Conservation (phyloP, 2,113 vertebrate species). For the Epinephelus lanceolatus region DNA sequence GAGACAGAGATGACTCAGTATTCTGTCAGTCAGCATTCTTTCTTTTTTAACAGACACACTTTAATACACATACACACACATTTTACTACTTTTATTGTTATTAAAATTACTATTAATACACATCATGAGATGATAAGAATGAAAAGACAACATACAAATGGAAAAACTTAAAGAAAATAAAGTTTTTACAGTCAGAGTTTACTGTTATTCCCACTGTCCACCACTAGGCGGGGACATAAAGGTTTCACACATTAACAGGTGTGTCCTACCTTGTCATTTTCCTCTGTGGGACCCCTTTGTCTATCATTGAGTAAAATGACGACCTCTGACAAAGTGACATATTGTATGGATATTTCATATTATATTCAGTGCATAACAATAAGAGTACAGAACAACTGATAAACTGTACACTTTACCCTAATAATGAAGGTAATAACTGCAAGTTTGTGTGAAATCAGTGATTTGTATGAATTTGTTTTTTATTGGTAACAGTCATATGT, state of each 20-base stretch:
- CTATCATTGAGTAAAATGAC: no score
- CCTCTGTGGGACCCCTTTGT: no score
- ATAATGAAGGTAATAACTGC: no score
- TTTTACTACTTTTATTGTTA: background rate
- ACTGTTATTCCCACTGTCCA: background rate
- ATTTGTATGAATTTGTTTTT: no score
- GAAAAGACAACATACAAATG: background rate
- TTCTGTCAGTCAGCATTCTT: slow-evolving; percentile 10
- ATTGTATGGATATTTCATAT: no score
- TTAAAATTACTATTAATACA: background rate
- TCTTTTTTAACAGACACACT: background rate
- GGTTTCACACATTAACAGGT: background rate
- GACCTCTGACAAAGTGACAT: no score
- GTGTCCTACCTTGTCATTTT: background rate
- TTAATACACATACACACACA: background rate
- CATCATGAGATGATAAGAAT: background rate
- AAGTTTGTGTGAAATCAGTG: no score
- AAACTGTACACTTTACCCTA: no score
- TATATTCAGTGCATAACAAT: no score
- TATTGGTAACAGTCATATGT: no score
- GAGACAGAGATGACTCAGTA: slow-evolving; percentile 24
- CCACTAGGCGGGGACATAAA: slow-evolving; percentile 62
- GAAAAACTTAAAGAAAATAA: background rate
- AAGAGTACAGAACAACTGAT: no score
- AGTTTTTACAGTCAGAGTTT: slow-evolving; percentile 13